Percentiles rank a stretch among this genome's conserved stretches.
Evolutionary conservation across 2,797 vertebrate species (phyloP).

Genomic region (Notolepis coatsorum): DNA sequence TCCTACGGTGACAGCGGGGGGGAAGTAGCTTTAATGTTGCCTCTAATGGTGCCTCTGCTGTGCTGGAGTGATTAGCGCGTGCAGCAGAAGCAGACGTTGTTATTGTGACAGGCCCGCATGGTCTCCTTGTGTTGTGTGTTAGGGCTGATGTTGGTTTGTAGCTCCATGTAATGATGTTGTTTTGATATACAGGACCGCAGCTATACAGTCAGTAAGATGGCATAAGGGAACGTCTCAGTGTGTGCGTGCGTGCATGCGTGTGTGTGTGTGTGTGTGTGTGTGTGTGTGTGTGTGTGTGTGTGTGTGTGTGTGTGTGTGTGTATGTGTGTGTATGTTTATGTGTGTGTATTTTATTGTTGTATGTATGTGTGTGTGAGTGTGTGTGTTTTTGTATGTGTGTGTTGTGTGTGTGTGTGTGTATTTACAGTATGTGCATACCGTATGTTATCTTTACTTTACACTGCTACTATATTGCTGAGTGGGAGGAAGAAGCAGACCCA

Average conservation of each 20-base stretch:
- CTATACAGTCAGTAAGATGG: too few relatives aligned
- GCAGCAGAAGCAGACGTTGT: conserved; percentile 62
- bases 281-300: not conserved
- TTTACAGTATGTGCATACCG: too few relatives aligned
- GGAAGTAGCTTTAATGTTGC: conserved; percentile 56
- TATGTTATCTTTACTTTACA: too few relatives aligned
- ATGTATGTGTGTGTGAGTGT: too few relatives aligned
- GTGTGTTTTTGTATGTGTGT: too few relatives aligned
- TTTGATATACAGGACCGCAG: conserved; percentile 31
- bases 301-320: not conserved
- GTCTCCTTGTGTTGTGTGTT: conserved; percentile 56
- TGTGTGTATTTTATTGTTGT: too few relatives aligned
- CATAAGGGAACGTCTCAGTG: too few relatives aligned
- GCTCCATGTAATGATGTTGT: conserved; percentile 30
- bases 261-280: conserved; percentile 1
- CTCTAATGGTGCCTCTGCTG: conserved; percentile 69
- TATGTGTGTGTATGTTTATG: too few relatives aligned
- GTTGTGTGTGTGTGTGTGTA: too few relatives aligned
- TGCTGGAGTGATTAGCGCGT: conserved; percentile 56
- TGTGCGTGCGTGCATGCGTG: conserved; percentile 5
- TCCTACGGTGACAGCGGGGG: conserved; percentile 48
- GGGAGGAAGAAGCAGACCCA: too few relatives aligned
- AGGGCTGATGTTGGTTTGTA: conserved; percentile 50
- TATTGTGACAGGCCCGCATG: conserved; percentile 67
- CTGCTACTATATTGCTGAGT: too few relatives aligned